Conservation (phyloP, 2,888 invertebrate species). For the Ischnura elegans region DNA sequence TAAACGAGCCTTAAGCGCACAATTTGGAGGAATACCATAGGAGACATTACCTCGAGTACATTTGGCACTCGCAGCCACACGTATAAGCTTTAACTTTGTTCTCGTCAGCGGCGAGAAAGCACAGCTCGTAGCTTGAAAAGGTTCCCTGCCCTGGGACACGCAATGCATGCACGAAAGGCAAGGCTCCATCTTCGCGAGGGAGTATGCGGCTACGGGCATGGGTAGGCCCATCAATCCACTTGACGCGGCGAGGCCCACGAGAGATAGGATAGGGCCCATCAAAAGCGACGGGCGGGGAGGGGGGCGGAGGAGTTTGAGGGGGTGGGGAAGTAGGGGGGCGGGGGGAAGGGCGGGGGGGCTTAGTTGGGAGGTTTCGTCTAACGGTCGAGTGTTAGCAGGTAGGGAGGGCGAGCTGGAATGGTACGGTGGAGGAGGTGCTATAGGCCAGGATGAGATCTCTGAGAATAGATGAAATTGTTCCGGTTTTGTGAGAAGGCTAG, state of each 20-base stretch:
- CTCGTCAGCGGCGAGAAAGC: too few species aligned
- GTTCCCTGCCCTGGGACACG: constrained; percentile 14
- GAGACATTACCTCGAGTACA: too few species aligned
- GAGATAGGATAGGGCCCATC: background rate
- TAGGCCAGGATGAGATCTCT: background rate
- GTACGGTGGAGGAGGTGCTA: background rate
- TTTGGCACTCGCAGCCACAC: too few species aligned
- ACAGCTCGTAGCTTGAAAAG: too few species aligned
- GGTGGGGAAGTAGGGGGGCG: background rate
- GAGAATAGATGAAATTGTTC: background rate
- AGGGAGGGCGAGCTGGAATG: background rate
- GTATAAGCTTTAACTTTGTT: too few species aligned
- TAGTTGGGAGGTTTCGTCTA: background rate
- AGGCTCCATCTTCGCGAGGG: too few species aligned
- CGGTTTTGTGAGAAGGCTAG: too few species aligned
- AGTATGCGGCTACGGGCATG: background rate
- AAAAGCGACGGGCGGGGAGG: background rate
- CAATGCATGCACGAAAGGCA: background rate
- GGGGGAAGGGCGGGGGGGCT: background rate
- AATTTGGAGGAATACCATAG: too few species aligned
- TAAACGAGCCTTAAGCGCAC: too few species aligned
- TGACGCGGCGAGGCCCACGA: background rate
- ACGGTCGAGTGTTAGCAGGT: background rate
- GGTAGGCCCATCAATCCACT: background rate
- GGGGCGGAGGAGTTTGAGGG: background rate